phyloP scores from a whole-genome alignment of 1,140 invertebrate species.

The Magallana angulata region DNA sequence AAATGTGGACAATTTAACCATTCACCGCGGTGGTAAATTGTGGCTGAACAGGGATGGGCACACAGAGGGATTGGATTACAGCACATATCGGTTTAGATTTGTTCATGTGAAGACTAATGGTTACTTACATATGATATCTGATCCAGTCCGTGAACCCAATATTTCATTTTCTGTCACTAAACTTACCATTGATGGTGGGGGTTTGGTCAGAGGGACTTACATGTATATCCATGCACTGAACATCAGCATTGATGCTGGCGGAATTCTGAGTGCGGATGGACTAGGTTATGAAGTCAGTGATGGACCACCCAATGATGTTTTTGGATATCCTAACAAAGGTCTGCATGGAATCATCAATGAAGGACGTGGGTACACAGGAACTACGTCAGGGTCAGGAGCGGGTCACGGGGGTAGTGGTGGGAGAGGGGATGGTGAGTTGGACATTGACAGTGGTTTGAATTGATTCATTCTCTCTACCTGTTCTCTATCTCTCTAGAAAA shows the following conservation, averaged over 20 bases:
- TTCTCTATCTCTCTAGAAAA: too few relatives aligned
- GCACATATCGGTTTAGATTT: slow-evolving; percentile 64
- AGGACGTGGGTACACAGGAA: slow-evolving; percentile 61
- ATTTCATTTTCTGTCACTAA: slow-evolving; percentile 62
- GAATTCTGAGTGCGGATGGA: slow-evolving; percentile 65
- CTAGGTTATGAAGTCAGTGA: slow-evolving; percentile 68
- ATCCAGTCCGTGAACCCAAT: slow-evolving; percentile 64
- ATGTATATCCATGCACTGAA: slow-evolving; percentile 65
- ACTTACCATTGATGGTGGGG: slow-evolving; percentile 70
- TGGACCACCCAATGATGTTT: slow-evolving; percentile 44
- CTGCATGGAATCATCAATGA: slow-evolving; percentile 69
- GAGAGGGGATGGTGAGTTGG: slow-evolving; percentile 62
- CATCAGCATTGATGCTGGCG: slow-evolving; percentile 69
- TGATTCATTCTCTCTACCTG: too few relatives aligned
- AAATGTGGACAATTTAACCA: slow-evolving; percentile 68
- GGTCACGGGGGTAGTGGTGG: slow-evolving; percentile 73
- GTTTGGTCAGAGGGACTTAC: slow-evolving; percentile 67
- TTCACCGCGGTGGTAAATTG: slow-evolving; percentile 68
- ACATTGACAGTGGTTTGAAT: too few relatives aligned
- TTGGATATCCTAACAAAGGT: slow-evolving; percentile 50
- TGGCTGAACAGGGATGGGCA: slow-evolving; percentile 66
- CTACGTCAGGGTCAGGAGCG: slow-evolving; percentile 59
- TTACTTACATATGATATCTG: slow-evolving; percentile 69
- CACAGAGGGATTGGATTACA: slow-evolving; percentile 56
- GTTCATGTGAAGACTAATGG: slow-evolving; percentile 71